Base-by-base conservation (phyloP, 2,797 vertebrate genomes). In the Gastrophryne carolinensis region DNA sequence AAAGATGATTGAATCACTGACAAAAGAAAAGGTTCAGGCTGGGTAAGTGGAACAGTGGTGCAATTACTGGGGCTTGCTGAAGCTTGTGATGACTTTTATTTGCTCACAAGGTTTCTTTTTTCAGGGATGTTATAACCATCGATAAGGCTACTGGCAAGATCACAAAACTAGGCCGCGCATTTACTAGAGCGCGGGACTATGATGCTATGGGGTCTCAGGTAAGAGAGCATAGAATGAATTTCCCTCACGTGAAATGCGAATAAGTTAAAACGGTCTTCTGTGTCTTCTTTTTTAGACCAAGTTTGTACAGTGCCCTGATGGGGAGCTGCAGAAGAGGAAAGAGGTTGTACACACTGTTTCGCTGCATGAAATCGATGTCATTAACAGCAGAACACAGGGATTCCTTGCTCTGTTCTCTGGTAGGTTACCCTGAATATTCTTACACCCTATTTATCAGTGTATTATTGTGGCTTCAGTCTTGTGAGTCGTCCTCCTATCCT, bases 151-250 rank as follows among this genome's bases (percentile, higher is more conserved):
- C 96, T 0, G 96, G 96, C 23, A 98, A 98, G 81, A 98, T 98
- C 81, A 94, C 91, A 23, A 98, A 98, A 76, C 83, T 98, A 78
- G 96, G 96, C 0, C 93, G 96, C 15, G 96, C 96, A 34, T 98
- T 98, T 86, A 98, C 96, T 0, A 90, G 96, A 9, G 96, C 96
- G 0, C 89, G 96, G 0, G 96, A 98, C 86, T 98, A 98, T 0
- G 96, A 98, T 0, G 96, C 96, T 35, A 98, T 98, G 96, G 96
- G 96, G 50, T 88, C 96, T 1, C 96, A 98, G 95, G 96, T 98
- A 84, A 5, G 19, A 1, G 52, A 15, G 1, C 15, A 39, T n/a
- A 21, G 17, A 17, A 47, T 30, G 26, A 17, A 29, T 12, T 13
- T 21, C 1, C n/a, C n/a, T n/a, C n/a, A n/a, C n/a, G n/a, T n/a